Evolutionary conservation across 2,797 vertebrate species (phyloP).

Genomic region (Chromis chromis): DNA sequence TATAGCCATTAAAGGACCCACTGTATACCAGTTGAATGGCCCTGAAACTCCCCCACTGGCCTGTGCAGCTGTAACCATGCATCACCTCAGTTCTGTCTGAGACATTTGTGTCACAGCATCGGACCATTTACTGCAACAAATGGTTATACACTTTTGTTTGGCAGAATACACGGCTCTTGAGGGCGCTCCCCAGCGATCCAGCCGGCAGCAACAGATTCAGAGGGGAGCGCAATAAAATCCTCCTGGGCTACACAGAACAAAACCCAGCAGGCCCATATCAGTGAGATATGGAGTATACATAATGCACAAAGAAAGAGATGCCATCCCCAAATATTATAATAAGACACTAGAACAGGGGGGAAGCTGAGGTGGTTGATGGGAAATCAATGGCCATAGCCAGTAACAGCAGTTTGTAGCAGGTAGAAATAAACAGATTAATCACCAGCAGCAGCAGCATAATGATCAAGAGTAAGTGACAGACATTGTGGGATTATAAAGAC

Average conservation of each 20-base stretch:
- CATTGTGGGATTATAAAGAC: conserved; percentile 28
- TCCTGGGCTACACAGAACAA: conserved; percentile 40
- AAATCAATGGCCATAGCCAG: conserved; percentile 44
- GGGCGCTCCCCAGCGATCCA: conserved; percentile 58
- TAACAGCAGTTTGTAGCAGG: conserved; percentile 44
- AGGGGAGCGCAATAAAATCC: conserved; percentile 59
- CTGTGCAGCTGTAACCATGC: conserved; percentile 59
- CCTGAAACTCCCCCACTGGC: conserved; percentile 50
- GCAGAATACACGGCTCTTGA: conserved; percentile 61
- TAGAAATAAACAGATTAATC: conserved; percentile 60
- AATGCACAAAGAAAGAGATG: conserved; percentile 43
- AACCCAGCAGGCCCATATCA: conserved; percentile 56
- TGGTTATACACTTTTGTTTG: conserved; percentile 59
- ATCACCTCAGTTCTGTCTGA: conserved; percentile 66
- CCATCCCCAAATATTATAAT: conserved; percentile 44
- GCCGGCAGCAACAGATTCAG: conserved; percentile 42
- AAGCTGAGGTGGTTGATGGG: conserved; percentile 40
- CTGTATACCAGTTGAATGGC: conserved; percentile 58
- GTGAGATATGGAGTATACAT: conserved; percentile 52
- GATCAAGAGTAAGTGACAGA: conserved; percentile 34
- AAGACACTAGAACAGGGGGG: conserved; percentile 45
- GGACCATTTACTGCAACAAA: conserved; percentile 71
- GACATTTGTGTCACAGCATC: conserved; percentile 70
- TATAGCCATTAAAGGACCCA: conserved; percentile 55
- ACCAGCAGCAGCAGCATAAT: conserved; percentile 19